These are phyloP conservation scores for Nomada fucata DNA, from an alignment of 2,888 invertebrate species.

Conservation along the genomic window DNA sequence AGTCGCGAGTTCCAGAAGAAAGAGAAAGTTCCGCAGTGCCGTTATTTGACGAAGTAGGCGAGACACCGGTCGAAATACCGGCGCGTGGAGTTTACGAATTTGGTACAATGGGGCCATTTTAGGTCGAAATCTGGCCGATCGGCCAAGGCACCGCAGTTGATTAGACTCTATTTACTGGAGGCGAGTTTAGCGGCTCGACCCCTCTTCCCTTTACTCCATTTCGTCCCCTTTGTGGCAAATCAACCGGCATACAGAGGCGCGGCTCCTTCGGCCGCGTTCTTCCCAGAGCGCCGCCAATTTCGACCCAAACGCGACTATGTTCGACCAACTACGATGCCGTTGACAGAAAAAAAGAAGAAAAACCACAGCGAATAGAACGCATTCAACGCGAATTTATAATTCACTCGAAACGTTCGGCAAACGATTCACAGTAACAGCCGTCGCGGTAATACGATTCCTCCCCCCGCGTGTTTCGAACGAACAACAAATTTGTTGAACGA, in stretches of 20 bases:
- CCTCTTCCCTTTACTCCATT: slow-evolving; percentile 74
- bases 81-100: slow-evolving; percentile 46
- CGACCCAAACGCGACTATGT: slow-evolving; percentile 34
- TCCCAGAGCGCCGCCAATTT: slow-evolving; percentile 60
- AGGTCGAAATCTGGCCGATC: slow-evolving; percentile 82
- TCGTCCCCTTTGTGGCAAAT: slow-evolving; percentile 83
- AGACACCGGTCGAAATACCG: slow-evolving; percentile 34
- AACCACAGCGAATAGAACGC: background rate
- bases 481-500: no score
- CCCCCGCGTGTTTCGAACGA: no score
- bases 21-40: slow-evolving; percentile 45
- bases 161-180: slow-evolving; percentile 84
- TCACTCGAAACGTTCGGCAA: no score
- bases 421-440: no score
- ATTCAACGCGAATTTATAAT: background rate
- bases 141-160: slow-evolving; percentile 79
- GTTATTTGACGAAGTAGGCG: slow-evolving; percentile 57
- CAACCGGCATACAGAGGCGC: slow-evolving; percentile 82
- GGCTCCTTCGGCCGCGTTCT: slow-evolving; percentile 67
- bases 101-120: slow-evolving; percentile 72
- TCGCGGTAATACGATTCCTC: no score
- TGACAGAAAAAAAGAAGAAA: background rate
- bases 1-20: slow-evolving; percentile 18
- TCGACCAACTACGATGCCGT: slow-evolving; percentile 32
- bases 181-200: slow-evolving; percentile 79